Evolutionary conservation across 2,113 vertebrate genomes (phyloP), one percentile per base, ranked within the genome.

Genomic region (Gila orcuttii): DNA sequence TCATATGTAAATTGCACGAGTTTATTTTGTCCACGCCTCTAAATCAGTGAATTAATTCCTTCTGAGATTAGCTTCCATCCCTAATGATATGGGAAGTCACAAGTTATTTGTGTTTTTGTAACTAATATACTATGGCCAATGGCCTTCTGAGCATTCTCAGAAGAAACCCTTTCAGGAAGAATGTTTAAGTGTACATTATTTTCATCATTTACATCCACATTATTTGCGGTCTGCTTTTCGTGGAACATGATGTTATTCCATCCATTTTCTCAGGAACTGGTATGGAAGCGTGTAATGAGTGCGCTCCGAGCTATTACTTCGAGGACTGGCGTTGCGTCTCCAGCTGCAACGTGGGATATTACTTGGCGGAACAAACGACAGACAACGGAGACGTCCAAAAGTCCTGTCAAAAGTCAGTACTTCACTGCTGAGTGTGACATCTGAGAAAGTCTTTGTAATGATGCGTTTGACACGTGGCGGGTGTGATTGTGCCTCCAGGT

Each of bases 271-370:
- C 90, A 99, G 98, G 97, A 79, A 96, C 96, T 45, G 98, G 98
- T 23, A 90, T 95, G 79, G 97, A 98, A 80, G 97, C 96, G 0
- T 99, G 98, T 89, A 96, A 94, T 69, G 97, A 96, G 91, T 99
- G 98, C 90, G 96, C 96, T 1, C 95, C 95, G 3, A 94, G 95
- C 82, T 98, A 96, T 92, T 95, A 96, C 82, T 94, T 98, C 91
- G 98, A 99, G 92, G 97, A 99, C 75, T 97, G 97, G 93, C 94
- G 95, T 69, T 99, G 98, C 82, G 97, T 99, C 76, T 92, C 91
- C 15, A 96, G 93, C 59, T 99, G 98, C 90, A 97, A 94, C 55
- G 88, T 89, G 86, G 96, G 96, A 85, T 96, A 97, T 92, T 98
- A 97, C 90, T 92, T 96, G 89, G 91, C 92, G 3, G 96, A 98